Conservation (phyloP, 2,113 vertebrate genomes). For the Oryzias javanicus region DNA sequence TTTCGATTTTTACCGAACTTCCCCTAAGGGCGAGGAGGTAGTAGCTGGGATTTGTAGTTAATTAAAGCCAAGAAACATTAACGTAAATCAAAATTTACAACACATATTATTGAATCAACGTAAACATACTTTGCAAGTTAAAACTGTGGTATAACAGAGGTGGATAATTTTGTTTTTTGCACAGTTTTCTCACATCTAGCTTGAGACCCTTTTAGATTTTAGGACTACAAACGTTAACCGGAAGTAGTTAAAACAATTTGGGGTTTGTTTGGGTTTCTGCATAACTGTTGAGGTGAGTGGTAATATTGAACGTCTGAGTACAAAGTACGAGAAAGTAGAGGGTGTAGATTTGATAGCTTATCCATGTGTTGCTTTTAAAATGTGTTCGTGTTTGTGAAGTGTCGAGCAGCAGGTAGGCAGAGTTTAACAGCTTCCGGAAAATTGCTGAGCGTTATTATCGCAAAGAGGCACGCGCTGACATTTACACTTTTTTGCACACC, state of each 20-base stretch:
- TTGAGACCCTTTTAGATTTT: not conserved
- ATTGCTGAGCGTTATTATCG: not conserved
- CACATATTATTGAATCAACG: no score
- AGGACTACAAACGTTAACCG: conserved; percentile 46
- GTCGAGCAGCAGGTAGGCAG: conserved; percentile 37
- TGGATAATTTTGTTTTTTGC: not conserved
- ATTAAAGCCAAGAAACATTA: not conserved
- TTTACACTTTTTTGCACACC: not conserved
- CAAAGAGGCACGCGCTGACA: no score
- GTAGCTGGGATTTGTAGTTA: conserved; percentile 51
- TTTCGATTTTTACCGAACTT: not conserved
- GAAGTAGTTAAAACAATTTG: conserved; percentile 35
- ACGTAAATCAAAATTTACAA: rapidly evolving
- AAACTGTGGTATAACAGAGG: not conserved
- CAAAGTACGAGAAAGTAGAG: conserved; percentile 35
- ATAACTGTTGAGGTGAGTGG: conserved; percentile 32
- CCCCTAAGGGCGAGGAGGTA: rapidly evolving
- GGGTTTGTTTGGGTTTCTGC: not conserved
- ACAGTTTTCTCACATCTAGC: not conserved
- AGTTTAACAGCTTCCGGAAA: not conserved
- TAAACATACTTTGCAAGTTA: not conserved
- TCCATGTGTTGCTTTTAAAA: not conserved
- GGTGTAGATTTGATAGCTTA: not conserved
- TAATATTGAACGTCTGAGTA: not conserved
- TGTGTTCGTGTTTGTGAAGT: not conserved